Evolutionary conservation across 2,888 invertebrate genomes (phyloP).

Genomic region (Bombylius major): DNA sequence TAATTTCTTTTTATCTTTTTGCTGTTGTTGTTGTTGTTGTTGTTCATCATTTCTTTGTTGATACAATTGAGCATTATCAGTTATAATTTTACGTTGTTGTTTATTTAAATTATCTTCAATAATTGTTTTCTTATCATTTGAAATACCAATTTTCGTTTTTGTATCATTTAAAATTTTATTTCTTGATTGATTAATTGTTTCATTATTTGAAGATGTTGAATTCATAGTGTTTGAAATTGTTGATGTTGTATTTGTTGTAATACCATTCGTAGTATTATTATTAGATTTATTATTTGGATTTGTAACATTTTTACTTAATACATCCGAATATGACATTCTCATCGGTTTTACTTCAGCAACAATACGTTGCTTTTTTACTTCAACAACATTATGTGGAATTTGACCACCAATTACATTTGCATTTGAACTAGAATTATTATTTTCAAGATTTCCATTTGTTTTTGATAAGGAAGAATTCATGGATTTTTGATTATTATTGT

Average conservation of each 20-base stretch:
- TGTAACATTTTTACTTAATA: slow-evolving; percentile 51
- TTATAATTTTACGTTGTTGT: neutral
- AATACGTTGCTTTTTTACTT: slow-evolving; percentile 42
- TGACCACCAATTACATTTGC: neutral
- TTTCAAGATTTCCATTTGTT: slow-evolving; percentile 18
- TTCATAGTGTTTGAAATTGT: too few relatives aligned
- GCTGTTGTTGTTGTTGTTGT: neutral
- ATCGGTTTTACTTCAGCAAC: slow-evolving; percentile 78
- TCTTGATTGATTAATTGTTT: neutral
- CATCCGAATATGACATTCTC: slow-evolving; percentile 77
- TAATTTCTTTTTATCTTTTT: neutral
- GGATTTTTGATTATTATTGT: neutral
- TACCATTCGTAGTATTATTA: neutral
- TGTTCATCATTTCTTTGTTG: neutral
- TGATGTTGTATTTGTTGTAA: too few relatives aligned
- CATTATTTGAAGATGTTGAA: neutral
- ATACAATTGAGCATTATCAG: neutral
- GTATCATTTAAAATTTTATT: neutral
- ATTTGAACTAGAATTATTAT: neutral
- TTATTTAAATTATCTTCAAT: slow-evolving; percentile 5
- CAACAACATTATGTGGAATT: slow-evolving; percentile 14
- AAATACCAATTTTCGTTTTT: neutral
- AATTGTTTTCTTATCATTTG: neutral
- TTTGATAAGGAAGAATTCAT: slow-evolving; percentile 5
- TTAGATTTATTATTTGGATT: slow-evolving; percentile 26